These are phyloP conservation scores for Lagopus leucura DNA, from an alignment of 2,113 vertebrate species.

Conservation along the genomic window DNA sequence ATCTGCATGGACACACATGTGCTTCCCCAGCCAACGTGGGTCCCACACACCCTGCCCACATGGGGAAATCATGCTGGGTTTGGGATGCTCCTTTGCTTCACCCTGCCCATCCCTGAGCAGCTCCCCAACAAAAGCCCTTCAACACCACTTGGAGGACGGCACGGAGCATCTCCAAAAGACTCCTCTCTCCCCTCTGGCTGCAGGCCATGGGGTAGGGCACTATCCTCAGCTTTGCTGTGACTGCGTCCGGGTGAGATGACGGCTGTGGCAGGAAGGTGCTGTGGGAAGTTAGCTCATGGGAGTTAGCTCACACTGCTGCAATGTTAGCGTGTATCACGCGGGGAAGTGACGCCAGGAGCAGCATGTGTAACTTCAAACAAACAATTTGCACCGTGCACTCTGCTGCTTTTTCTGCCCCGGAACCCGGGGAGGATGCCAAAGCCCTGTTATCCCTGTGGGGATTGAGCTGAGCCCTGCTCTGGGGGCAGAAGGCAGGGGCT, in stretches of 20 bases:
- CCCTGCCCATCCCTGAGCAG: background rate
- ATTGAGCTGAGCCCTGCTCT: fast-evolving
- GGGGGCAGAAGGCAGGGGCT: background rate
- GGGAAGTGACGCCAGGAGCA: slow-evolving; percentile 17
- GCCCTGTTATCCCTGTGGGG: background rate
- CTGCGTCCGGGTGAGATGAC: background rate
- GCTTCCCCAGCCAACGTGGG: fast-evolving
- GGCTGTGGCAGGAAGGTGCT: background rate
- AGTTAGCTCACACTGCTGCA: background rate
- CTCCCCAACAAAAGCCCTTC: background rate
- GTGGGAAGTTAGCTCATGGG: slow-evolving; percentile 34
- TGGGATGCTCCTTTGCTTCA: no score
- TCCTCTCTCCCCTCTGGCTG: background rate
- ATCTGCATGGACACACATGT: background rate
- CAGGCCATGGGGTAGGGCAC: background rate
- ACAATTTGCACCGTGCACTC: background rate
- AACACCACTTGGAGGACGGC: background rate
- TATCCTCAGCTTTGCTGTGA: background rate
- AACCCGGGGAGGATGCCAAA: background rate
- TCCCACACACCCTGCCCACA: background rate
- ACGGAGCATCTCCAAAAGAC: background rate
- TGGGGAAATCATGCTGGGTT: background rate
- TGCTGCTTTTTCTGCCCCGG: background rate
- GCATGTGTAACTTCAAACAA: background rate
- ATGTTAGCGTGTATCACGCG: background rate